Evolutionary conservation across 2,888 invertebrate species (phyloP).

Genomic region (Cerastis leucographa): DNA sequence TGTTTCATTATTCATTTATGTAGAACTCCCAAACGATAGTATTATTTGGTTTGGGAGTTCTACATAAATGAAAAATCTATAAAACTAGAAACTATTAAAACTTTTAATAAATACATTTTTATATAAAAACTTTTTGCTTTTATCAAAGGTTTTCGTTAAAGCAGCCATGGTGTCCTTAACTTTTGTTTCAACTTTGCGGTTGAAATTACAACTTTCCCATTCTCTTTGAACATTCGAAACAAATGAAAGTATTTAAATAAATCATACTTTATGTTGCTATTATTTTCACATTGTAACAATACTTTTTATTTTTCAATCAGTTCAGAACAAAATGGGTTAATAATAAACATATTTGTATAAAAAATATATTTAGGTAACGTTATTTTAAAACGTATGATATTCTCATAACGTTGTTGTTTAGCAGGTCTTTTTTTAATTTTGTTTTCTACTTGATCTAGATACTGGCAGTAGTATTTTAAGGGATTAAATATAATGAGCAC

Average conservation of each 20-base stretch:
- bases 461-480: too few species aligned
- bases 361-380: not conserved
- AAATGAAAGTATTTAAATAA: slow-evolving; percentile 48
- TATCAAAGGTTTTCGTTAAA: slow-evolving; percentile 45
- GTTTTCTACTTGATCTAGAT: too few species aligned
- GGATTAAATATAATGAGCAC: too few species aligned
- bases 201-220: slow-evolving; percentile 50
- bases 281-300: slow-evolving; percentile 10
- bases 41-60: too few species aligned
- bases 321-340: not conserved
- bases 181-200: slow-evolving; percentile 59
- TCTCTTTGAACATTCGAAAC: slow-evolving; percentile 63
- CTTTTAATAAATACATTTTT: slow-evolving; percentile 10
- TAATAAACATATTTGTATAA: not conserved
- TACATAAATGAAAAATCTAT: not conserved
- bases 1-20: not conserved
- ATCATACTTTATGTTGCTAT: slow-evolving; percentile 39
- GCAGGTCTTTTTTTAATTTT: too few species aligned
- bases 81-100: slow-evolving; percentile 10
- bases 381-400: slow-evolving; percentile 13
- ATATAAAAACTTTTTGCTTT: slow-evolving; percentile 34
- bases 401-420: not conserved
- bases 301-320: not conserved
- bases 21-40: not conserved
- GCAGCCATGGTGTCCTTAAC: slow-evolving; percentile 42